A percentile compares a stretch with the other conserved stretches of the same genome.
phyloP scores from a whole-genome alignment of 2,113 vertebrate species.

The Ictidomys tridecemlineatus region DNA sequence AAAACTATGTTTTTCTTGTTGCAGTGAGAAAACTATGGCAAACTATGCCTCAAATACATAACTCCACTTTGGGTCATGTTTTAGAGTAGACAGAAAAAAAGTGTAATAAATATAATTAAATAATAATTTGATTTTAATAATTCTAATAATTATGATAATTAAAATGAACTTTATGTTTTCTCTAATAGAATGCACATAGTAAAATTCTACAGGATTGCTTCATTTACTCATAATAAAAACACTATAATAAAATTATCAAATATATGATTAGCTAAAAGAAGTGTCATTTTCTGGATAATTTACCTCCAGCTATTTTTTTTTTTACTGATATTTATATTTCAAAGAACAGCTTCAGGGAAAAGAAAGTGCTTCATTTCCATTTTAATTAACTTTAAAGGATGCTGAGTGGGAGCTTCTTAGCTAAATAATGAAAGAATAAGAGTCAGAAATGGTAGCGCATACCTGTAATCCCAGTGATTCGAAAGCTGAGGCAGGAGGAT shows the following conservation, averaged over 20 bases:
- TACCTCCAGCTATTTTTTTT: constrained; percentile 37
- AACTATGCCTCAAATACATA: background rate
- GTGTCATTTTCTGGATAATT: constrained; percentile 70
- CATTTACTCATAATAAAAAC: constrained; percentile 54
- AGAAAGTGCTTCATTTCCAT: constrained; percentile 33
- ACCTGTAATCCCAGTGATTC: background rate
- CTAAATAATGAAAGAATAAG: constrained; percentile 51
- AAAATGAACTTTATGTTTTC: constrained; percentile 34
- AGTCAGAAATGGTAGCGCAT: background rate
- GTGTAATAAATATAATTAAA: constrained; percentile 43
- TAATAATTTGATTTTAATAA: constrained; percentile 37
- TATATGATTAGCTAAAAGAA: constrained; percentile 56
- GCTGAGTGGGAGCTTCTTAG: background rate
- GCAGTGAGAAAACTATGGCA: background rate
- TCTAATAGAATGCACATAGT: constrained; percentile 43
- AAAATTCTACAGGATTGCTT: constrained; percentile 54
- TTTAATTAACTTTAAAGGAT: constrained; percentile 51
- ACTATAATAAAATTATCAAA: constrained; percentile 62
- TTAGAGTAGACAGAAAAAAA: background rate
- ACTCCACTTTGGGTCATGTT: background rate
- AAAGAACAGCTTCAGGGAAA: constrained; percentile 20
- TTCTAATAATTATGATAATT: constrained; percentile 54
- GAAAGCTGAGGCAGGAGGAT: background rate
- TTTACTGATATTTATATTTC: constrained; percentile 58
- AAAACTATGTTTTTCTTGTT: background rate